Conservation (phyloP, 2,888 invertebrate species). For the Thymelicus acteon region DNA sequence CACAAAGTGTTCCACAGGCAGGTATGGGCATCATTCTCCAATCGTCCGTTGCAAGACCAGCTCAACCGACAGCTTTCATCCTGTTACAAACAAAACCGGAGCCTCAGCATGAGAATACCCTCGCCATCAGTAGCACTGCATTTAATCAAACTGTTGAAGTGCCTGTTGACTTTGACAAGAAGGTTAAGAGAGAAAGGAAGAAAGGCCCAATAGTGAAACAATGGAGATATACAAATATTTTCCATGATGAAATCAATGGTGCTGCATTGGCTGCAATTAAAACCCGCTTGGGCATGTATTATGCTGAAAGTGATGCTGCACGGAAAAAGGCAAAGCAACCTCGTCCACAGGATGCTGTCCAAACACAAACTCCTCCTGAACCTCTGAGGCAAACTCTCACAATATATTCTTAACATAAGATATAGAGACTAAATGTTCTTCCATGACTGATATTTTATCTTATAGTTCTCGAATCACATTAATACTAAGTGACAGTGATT, state of each 20-base stretch:
- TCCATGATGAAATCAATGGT: constrained; percentile 84
- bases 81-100: constrained; percentile 76
- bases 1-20: constrained; percentile 66
- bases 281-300: constrained; percentile 80
- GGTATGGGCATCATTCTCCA: constrained; percentile 78
- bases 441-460: constrained; percentile 15
- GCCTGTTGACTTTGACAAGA: constrained; percentile 52
- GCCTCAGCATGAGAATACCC: constrained; percentile 62
- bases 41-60: constrained; percentile 63
- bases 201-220: constrained; percentile 81
- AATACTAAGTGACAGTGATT: background rate
- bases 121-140: constrained; percentile 60
- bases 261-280: constrained; percentile 81
- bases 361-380: constrained; percentile 64
- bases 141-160: constrained; percentile 54
- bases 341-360: constrained; percentile 63
- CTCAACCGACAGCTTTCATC: constrained; percentile 75
- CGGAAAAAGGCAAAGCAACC: constrained; percentile 77
- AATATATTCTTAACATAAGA: constrained; percentile 60
- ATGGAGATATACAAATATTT: constrained; percentile 84
- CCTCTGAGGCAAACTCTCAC: constrained; percentile 75
- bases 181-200: constrained; percentile 74
- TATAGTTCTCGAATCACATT: constrained; percentile 11
- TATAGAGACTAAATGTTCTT: background rate
- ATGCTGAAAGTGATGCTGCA: constrained; percentile 79